Base-by-base conservation (phyloP, 1,140 invertebrate genomes). In the Globodera ellingtonae region DNA sequence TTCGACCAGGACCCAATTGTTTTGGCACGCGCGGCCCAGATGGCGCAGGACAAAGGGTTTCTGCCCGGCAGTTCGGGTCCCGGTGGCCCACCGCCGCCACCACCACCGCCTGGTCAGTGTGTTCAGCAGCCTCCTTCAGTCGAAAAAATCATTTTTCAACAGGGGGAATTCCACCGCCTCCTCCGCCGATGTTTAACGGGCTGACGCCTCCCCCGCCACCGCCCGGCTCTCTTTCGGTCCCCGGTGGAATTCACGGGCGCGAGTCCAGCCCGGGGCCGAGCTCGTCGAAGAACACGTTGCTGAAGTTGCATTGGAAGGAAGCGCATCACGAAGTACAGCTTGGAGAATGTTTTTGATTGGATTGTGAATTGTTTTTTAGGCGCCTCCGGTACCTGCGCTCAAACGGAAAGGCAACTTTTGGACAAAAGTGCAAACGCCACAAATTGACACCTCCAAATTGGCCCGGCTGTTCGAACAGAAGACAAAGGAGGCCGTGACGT, bases 231-330 rank as follows among this genome's bases (percentile, higher is more conserved):
- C 90, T 88, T 21, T 89, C 46, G 0, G 62, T 69, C 18, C 75
- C 88, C 56, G 86, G 84, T 75, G 79, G 84, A 1, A 18, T 73
- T 82, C 71, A 73, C 79, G 46, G 65, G 15, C 59, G 83, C 69
- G 78, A 85, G 46, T 66, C 73, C n/a, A 72, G 35, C 81, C 83
- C 80, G 81, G 89, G 72, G 24, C 79, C 74, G 78, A 76, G 81
- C 86, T 88, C 86, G 87, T 89, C 79, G 50, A 50, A 77, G 67
- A 47, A 87, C 97, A 98, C 97, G n/a, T 94, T 98, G 6, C 59
- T 77, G 47, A 98, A 98, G 91, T 91, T 99, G n/a, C 98, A 99
- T 90, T 99, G 97, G 97, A 94, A 94, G 89, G 95, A 98, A 91
- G 90, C 92, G 5, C 89, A 91, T 93, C 92, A 94, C 81, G 94